Base-by-base conservation (phyloP, 2,888 invertebrate genomes). In the Sminthurinus aureus region DNA sequence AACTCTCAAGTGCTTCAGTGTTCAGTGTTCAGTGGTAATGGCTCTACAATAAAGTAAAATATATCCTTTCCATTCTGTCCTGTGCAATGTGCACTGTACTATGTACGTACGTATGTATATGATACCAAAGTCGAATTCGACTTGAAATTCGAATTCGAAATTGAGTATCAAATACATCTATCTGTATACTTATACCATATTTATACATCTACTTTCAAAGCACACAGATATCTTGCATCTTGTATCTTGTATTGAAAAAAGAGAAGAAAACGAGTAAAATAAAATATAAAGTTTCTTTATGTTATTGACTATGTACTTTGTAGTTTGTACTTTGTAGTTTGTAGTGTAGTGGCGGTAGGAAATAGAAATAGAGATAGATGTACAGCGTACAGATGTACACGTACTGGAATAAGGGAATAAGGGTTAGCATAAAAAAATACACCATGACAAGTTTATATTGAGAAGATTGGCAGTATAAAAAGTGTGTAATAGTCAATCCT, bases 401-500 rank as follows among this genome's bases (percentile, higher is more conserved):
- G 71, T 26, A 22, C 24, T 13, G 26, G 26, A 58, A 18, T 58
- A 58, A 58, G 4, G 4, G 58, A 58, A 58, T 71, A 71, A 24
- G 24, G 71, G 71, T 71, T 71, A 71, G 71, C 71, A 71, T 71
- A 71, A 71, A 71, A 71, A 71, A 71, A 26, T 71, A 71, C 71
- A 71, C 71, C 71, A 15, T 71, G 71, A 71, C 71, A 71, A 71
- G 71, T 71, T 38, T 58, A 24, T 71, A 71, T 71, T 71, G 26
- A 71, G 26, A 20, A 22, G 71, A 71, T 71, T 71, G 71, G 24
- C 24, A 71, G 24, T 67, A 67, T 67, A 67, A 67, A 67, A 64
- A 67, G 22, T 20, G 67, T 71, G 71, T 71, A 71, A 71, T 71
- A 71, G 71, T 71, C 71, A 71, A 71, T 71, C 71, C 71, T 71